These are phyloP conservation scores for Leucozona laternaria DNA, from an alignment of 2,888 invertebrate species.

Conservation along the genomic window DNA sequence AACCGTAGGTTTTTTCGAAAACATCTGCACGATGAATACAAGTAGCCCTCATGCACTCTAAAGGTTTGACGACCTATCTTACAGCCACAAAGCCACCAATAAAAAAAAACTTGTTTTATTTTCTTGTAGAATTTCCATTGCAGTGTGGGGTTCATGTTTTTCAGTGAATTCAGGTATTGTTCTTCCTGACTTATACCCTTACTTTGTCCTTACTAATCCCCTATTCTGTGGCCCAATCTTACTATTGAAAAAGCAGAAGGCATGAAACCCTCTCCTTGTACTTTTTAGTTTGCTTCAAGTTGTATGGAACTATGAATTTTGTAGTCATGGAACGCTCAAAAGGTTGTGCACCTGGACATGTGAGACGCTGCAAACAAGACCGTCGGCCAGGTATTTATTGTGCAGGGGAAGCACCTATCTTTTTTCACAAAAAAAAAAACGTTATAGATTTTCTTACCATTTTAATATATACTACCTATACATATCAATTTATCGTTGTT, in stretches of 20 bases:
- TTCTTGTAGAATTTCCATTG: constrained; percentile 32
- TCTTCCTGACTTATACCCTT: constrained; percentile 49
- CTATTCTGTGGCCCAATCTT: constrained; percentile 49
- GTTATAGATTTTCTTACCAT: neutral
- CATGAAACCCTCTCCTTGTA: constrained; percentile 40
- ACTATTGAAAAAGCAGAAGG: constrained; percentile 50
- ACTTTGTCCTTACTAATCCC: constrained; percentile 51
- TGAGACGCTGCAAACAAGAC: constrained; percentile 32
- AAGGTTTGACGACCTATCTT: constrained; percentile 1
- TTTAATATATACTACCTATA: no score
- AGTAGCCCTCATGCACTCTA: neutral
- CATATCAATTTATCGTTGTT: no score
- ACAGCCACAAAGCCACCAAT: constrained; percentile 7
- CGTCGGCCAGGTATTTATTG: constrained; percentile 43
- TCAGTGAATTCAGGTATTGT: constrained; percentile 39
- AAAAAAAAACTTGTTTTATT: constrained; percentile 38
- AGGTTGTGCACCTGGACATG: constrained; percentile 62
- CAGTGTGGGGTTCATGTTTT: constrained; percentile 30
- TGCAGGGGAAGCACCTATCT: neutral
- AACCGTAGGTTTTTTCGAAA: neutral
- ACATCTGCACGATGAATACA: constrained; percentile 1
- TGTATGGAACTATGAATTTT: constrained; percentile 42
- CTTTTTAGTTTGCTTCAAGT: constrained; percentile 24
- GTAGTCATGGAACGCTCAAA: constrained; percentile 48
- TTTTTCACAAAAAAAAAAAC: neutral